Base-by-base conservation (phyloP, 23 tunicate genomes). In the Styela clava region DNA sequence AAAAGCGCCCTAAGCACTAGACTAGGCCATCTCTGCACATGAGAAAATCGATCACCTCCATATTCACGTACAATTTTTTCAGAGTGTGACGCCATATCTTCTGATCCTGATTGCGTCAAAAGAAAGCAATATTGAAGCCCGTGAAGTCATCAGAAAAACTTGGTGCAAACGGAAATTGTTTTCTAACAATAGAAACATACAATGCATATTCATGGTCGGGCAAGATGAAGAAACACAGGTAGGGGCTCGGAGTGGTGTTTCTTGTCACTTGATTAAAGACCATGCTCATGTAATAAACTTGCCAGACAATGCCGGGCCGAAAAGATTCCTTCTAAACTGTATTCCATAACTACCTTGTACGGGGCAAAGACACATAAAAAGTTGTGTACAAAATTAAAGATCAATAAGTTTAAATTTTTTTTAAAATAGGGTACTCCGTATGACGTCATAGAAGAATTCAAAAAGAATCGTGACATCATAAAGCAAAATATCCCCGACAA, bases 171-270 rank as follows among this genome's bases (percentile, higher is more conserved):
- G 69, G 31, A 77, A 85, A 19, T 31, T 7, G 7, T 85, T 36
- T 74, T 37, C 90, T 5, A 25, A 76, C 52, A 31, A 80, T 16
- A 82, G 84, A 33, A 83, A 52, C 21, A 63, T 85, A 76, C 33
- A 74, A 81, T 91, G 97, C 74, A 23, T 91, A 21, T 91, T 91
- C 51, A 36, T 86, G 78, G 64, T 91, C 52, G 97, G 97, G 16
- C 34, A 32, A 31, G 78, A 72, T 32, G 78, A 72, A 33, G 44
- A 32, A 72, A 72, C 51, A 9, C 0, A 33, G 32, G 78, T 33
- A 56, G 63, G 74, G 27, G 74, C 20, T 12, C 26, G 73, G 26
- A 24, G 16, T 22, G 26, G n/a, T n/a, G n/a, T n/a, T n/a, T n/a
- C n/a, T n/a, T n/a, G n/a, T n/a, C n/a, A n/a, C n/a, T n/a, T n/a